Percentiles rank a stretch among this genome's conserved stretches.
phyloP scores from a whole-genome alignment of 2,888 invertebrate species.

The Tinea pellionella region DNA sequence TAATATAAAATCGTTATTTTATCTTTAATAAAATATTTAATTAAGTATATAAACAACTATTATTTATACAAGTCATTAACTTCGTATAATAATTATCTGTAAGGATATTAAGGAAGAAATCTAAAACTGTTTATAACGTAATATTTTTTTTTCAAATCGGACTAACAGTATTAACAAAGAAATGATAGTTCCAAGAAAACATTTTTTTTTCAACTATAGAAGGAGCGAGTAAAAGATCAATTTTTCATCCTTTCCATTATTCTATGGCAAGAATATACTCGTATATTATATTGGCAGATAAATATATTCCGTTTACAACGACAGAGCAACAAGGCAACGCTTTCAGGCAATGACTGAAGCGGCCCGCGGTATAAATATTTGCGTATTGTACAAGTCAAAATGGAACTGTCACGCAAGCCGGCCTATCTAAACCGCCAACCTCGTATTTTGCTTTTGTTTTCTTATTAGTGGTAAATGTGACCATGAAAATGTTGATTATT shows the following conservation, averaged over 20 bases:
- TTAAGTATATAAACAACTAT: too few relatives aligned
- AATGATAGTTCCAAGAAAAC: neutral
- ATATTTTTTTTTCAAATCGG: too few relatives aligned
- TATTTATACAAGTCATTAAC: too few relatives aligned
- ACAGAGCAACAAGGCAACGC: slow-evolving; percentile 54
- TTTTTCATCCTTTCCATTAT: neutral
- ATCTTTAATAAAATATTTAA: too few relatives aligned
- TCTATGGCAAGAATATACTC: slow-evolving; percentile 35
- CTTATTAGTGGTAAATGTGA: neutral
- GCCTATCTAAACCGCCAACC: neutral
- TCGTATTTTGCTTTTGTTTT: neutral
- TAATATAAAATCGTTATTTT: too few relatives aligned
- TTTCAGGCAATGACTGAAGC: slow-evolving; percentile 58
- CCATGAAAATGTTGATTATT: neutral
- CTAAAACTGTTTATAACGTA: too few relatives aligned
- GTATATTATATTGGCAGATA: slow-evolving; percentile 49
- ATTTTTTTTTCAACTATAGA: neutral
- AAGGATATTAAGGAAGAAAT: too few relatives aligned
- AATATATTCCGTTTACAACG: slow-evolving; percentile 48
- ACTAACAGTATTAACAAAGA: neutral
- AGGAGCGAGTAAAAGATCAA: neutral
- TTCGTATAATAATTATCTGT: too few relatives aligned
- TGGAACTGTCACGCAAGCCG: slow-evolving; percentile 11
- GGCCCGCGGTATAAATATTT: slow-evolving; percentile 48
- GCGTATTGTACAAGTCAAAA: slow-evolving; percentile 41